Evolutionary conservation across 2,113 vertebrate species (phyloP).

Genomic region (Leucoraja erinaceus): DNA sequence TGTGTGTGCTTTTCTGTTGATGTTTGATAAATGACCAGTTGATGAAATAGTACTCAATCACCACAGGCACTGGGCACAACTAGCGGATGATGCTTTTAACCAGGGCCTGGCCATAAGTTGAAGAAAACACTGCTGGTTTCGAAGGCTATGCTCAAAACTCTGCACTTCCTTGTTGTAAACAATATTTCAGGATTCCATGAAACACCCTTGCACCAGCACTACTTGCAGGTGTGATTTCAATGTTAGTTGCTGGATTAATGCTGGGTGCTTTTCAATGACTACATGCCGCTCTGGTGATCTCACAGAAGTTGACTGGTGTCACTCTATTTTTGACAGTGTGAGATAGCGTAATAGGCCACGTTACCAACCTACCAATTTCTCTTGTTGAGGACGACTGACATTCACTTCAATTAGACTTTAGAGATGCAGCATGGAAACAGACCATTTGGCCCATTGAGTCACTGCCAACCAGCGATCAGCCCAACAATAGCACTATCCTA

Average conservation of each 20-base stretch:
- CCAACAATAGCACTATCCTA: too few species aligned
- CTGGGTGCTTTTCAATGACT: not conserved
- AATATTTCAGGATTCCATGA: not conserved
- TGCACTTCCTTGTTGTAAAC: not conserved
- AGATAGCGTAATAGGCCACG: not conserved
- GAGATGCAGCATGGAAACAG: too few species aligned
- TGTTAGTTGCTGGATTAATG: not conserved
- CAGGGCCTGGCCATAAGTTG: not conserved
- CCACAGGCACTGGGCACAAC: not conserved
- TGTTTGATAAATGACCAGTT: not conserved
- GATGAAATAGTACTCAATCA: not conserved
- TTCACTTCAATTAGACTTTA: too few species aligned
- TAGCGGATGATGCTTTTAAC: not conserved
- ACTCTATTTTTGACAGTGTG: too few species aligned
- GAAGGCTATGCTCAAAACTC: not conserved
- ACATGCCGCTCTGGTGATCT: not conserved
- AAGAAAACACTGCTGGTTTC: not conserved
- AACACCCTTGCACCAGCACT: not conserved
- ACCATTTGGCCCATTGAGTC: too few species aligned
- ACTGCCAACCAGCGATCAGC: too few species aligned
- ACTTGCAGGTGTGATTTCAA: not conserved
- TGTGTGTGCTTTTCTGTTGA: not conserved
- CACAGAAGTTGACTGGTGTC: not conserved
- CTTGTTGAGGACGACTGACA: too few species aligned
- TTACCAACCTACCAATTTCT: not conserved